A percentile compares a stretch with the other conserved stretches of the same genome.
phyloP scores from a whole-genome alignment of 2,888 invertebrate genomes.

The Tachystola acroxantha region DNA sequence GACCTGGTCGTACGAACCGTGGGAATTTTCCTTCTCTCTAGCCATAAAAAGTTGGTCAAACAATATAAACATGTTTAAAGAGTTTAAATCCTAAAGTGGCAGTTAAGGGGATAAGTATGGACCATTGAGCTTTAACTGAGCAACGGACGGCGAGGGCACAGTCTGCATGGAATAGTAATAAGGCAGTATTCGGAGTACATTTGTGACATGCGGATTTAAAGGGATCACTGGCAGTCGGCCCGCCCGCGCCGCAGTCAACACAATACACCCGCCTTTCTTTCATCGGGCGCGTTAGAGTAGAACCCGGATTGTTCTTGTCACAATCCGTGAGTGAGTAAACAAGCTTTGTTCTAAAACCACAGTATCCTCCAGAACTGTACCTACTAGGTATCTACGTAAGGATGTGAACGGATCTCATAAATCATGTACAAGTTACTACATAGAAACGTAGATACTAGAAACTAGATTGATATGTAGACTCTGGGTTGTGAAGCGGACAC shows the following conservation, averaged over 20 bases:
- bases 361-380: not conserved
- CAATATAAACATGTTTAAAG: not conserved
- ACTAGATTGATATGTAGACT: not conserved
- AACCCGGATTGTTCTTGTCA: slow-evolving; percentile 10
- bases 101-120: slow-evolving; percentile 27
- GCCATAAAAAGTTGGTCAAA: too few species aligned
- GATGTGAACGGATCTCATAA: slow-evolving; percentile 3
- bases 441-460: not conserved
- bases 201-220: slow-evolving; percentile 21
- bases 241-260: slow-evolving; percentile 14
- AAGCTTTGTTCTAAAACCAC: slow-evolving; percentile 10
- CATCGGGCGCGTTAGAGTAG: slow-evolving; percentile 23
- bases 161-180: slow-evolving; percentile 21
- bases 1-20: too few species aligned
- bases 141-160: slow-evolving; percentile 18
- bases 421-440: not conserved
- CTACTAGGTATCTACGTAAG: too few species aligned
- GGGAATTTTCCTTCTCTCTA: too few species aligned
- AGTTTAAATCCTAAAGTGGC: slow-evolving; percentile 24
- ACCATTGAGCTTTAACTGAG: slow-evolving; percentile 19
- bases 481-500: not conserved
- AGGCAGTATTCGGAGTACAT: slow-evolving; percentile 10
- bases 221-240: slow-evolving; percentile 25
- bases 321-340: slow-evolving; percentile 19
- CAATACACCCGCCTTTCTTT: slow-evolving; percentile 26